Evolutionary conservation across 2,797 vertebrate genomes (phyloP).

Genomic region (Coregonus suidteri): DNA sequence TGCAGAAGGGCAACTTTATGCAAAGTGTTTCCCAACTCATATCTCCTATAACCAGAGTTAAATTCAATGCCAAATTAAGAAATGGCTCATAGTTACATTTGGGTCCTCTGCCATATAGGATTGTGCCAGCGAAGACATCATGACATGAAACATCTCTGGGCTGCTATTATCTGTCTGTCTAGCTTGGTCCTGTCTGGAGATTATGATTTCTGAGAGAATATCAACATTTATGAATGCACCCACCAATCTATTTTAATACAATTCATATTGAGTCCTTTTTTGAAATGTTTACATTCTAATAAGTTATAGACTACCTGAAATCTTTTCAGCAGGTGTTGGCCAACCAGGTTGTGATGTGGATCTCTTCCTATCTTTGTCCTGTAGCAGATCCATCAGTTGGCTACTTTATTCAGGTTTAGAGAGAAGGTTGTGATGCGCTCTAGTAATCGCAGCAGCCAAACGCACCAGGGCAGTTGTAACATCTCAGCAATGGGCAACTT

Average conservation of each 20-base stretch:
- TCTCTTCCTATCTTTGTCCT: too few relatives aligned
- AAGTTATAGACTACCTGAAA: too few relatives aligned
- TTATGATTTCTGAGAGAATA: not conserved
- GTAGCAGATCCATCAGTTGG: too few relatives aligned
- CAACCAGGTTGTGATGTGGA: too few relatives aligned
- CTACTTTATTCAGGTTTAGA: too few relatives aligned
- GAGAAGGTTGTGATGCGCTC: too few relatives aligned
- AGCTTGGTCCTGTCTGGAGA: not conserved
- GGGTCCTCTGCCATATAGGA: not conserved
- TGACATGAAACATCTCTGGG: not conserved
- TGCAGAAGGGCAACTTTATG: not conserved
- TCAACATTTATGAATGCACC: not conserved
- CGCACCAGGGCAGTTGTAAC: too few relatives aligned
- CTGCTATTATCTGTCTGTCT: not conserved
- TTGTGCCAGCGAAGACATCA: not conserved
- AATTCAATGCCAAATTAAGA: not conserved
- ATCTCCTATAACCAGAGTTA: not conserved
- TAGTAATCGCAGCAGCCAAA: too few relatives aligned
- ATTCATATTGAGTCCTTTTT: not conserved
- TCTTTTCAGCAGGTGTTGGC: too few relatives aligned
- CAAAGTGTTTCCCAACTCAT: not conserved
- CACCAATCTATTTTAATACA: not conserved
- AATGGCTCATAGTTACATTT: not conserved
- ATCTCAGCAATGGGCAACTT: too few relatives aligned
- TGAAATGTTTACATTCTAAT: not conserved